Evolutionary conservation across 2,888 invertebrate genomes (phyloP).

Genomic region (Melipona bicolor): DNA sequence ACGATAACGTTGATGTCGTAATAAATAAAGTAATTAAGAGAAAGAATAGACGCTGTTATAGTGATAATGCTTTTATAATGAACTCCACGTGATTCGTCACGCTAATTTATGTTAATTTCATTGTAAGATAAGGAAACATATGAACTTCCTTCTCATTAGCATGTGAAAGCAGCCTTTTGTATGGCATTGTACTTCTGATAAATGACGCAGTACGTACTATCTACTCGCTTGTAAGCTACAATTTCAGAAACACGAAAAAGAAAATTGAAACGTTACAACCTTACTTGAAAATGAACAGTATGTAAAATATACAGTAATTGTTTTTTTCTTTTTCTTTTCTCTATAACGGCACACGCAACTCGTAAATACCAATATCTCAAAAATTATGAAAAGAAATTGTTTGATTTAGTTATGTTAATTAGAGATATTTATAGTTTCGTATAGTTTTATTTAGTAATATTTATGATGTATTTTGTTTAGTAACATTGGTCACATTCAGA

Average conservation of each 20-base stretch:
- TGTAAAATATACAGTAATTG: not conserved
- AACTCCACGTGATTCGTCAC: not conserved
- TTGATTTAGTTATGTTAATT: too few species aligned
- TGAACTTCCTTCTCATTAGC: not conserved
- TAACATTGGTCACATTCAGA: not conserved
- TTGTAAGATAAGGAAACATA: not conserved
- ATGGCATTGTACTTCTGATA: not conserved
- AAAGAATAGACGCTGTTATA: not conserved
- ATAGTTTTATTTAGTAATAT: not conserved
- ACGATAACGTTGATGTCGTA: not conserved
- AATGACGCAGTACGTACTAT: not conserved
- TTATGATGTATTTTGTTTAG: too few species aligned
- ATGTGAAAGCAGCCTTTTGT: not conserved
- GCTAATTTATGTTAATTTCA: not conserved
- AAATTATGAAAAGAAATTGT: too few species aligned
- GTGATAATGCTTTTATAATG: not conserved
- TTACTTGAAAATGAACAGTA: not conserved
- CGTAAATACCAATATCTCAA: too few species aligned
- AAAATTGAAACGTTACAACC: not conserved
- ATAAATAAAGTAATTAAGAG: not conserved
- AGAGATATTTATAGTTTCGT: too few species aligned
- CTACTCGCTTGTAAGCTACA: too few species aligned
- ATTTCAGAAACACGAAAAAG: not conserved
- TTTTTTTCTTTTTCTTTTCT: not conserved
- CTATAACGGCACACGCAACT: too few species aligned